Evolutionary conservation across 2,113 vertebrate genomes (phyloP), one percentile per base, ranked within the genome.

Genomic region (Alethe diademata): DNA sequence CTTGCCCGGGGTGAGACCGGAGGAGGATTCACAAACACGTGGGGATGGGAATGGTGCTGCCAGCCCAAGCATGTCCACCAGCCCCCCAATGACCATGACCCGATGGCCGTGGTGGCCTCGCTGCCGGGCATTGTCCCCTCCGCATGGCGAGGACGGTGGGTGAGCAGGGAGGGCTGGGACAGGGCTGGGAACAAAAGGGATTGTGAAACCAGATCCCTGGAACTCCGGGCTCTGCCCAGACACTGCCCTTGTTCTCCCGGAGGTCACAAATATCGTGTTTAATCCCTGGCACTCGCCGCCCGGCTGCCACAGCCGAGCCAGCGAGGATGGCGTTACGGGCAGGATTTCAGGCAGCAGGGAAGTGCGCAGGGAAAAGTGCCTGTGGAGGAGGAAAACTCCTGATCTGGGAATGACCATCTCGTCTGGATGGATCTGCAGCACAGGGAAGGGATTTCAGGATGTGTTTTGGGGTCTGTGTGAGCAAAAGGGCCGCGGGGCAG

Each of bases 151-250:
- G 58, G 45, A 50, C 8, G 14, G 25, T 57, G 76, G 73, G 51
- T 1, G 15, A 70, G 35, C 3, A 1, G 56, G 28, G 53, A 71
- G 76, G 53, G 57, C 36, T 79, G 75, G 22, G 50, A 35, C 35
- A 11, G 22, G 31, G 50, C 76, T 86, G 82, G 67, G 73, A 88
- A 93, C 88, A 93, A 93, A 93, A 94, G 69, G 38, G 3, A 58
- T n/a, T 2, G 3, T 76, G 94, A 93, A 92, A 95, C 14, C 15
- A 5, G 83, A 95, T 72, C 69, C 65, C 19, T 2, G 6, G 56
- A 70, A 71, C 86, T 79, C 26, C 0, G 0, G 33, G 61, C 60
- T 91, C 31, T 80, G 72, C 64, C 86, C 74, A 87, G 92, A 80
- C 20, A 0, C 65, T 84, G 88, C 73, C 48, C 92, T 91, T n/a